Conservation (phyloP, 2,888 invertebrate species). For the Microplitis manilae region DNA sequence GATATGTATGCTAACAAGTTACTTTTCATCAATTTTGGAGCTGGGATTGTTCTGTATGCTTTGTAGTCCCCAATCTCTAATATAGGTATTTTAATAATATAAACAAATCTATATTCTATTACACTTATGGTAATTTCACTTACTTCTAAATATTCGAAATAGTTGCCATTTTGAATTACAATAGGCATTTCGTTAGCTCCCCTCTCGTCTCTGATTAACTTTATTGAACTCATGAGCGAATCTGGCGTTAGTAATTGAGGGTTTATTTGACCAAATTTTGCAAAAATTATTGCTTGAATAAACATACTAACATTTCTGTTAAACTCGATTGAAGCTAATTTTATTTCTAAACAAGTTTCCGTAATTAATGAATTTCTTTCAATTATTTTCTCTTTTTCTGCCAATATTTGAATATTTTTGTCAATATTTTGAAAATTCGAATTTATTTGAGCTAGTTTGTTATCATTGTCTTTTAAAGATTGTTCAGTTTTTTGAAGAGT, state of each 20-base stretch:
- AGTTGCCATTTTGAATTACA: conserved; percentile 10
- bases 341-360: conserved; percentile 1
- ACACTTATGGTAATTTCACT: conserved; percentile 7
- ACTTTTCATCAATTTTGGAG: neutral
- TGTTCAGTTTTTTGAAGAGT: no score
- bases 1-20: conserved; percentile 28
- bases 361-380: neutral
- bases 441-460: conserved; percentile 2
- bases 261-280: conserved; percentile 16
- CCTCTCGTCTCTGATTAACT: conserved; percentile 18
- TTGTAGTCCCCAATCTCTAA: conserved; percentile 18
- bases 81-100: conserved; percentile 21
- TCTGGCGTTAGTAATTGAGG: conserved; percentile 11
- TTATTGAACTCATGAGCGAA: conserved; percentile 17
- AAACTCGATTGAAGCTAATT: neutral
- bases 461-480: no score
- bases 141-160: conserved; percentile 27
- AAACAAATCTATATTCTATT: conserved; percentile 26
- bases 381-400: neutral
- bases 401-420: neutral
- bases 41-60: conserved; percentile 24
- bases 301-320: neutral
- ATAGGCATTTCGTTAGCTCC: conserved; percentile 19
- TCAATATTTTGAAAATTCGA: neutral
- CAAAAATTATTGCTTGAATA: neutral